A percentile compares a stretch with the other conserved stretches of the same genome.
Evolutionary conservation across 1,140 invertebrate species (phyloP).

Genomic region (Drosophila ananassae): DNA sequence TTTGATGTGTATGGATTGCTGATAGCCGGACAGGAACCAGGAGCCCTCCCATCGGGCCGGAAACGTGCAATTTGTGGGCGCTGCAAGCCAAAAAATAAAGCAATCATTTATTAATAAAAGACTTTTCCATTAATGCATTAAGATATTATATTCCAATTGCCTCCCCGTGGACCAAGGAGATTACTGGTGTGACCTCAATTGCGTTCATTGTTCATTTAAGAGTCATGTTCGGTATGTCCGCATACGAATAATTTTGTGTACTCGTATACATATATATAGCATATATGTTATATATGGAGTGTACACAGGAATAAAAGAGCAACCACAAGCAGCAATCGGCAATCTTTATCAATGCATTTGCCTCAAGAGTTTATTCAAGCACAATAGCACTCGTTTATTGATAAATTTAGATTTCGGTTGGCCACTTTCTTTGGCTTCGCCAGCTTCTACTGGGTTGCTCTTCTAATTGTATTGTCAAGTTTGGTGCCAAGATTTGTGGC

Average conservation of each 20-base stretch:
- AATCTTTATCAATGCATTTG: constrained; percentile 20
- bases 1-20: constrained; percentile 91
- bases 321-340: constrained; percentile 21
- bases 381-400: constrained; percentile 21
- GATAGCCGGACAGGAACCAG: constrained; percentile 94
- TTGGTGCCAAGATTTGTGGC: constrained; percentile 82
- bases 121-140: constrained; percentile 54
- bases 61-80: constrained; percentile 89
- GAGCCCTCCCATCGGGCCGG: constrained; percentile 91
- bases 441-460: not conserved
- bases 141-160: constrained; percentile 65
- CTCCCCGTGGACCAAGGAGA: constrained; percentile 29
- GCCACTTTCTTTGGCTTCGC: constrained; percentile 48
- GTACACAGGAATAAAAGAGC: constrained; percentile 31
- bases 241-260: not conserved
- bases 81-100: constrained; percentile 69
- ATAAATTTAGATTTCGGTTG: constrained; percentile 50
- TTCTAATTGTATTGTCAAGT: constrained; percentile 80
- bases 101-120: constrained; percentile 68
- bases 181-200: constrained; percentile 67
- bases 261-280: not conserved
- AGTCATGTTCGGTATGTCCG: constrained; percentile 1
- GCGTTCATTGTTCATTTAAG: constrained; percentile 77
- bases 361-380: constrained; percentile 15
- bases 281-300: not conserved